phyloP scores from a whole-genome alignment of 2,888 invertebrate species.

The Polyploca ridens region DNA sequence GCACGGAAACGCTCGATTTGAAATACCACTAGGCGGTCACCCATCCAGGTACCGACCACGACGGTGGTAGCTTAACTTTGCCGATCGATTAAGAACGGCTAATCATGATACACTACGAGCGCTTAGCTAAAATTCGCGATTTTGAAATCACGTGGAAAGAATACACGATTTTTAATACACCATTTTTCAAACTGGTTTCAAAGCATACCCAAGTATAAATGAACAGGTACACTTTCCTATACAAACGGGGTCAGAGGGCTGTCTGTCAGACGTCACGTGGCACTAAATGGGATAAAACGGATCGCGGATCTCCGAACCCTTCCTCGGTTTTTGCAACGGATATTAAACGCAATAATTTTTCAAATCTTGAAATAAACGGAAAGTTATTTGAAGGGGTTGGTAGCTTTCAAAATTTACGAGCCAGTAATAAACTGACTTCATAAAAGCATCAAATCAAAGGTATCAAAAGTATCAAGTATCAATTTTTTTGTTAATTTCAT shows the following conservation, averaged over 20 bases:
- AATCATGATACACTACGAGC: too few species aligned
- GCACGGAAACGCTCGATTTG: too few species aligned
- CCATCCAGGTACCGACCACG: too few species aligned
- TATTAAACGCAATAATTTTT: not conserved
- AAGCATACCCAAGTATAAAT: constrained; percentile 31
- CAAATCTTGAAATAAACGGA: not conserved
- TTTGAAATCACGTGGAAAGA: not conserved
- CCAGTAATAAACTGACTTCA: not conserved
- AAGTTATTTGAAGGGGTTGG: not conserved
- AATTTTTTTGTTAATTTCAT: too few species aligned
- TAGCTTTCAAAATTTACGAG: not conserved
- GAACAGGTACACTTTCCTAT: constrained; percentile 52
- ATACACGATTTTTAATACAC: not conserved
- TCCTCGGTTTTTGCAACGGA: constrained; percentile 10
- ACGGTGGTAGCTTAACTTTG: too few species aligned
- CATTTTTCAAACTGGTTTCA: not conserved
- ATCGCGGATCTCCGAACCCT: constrained; percentile 8
- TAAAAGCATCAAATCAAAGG: not conserved
- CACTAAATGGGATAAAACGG: constrained; percentile 30
- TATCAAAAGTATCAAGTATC: too few species aligned
- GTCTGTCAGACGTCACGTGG: constrained; percentile 28
- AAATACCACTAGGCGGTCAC: too few species aligned
- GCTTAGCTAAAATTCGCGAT: too few species aligned
- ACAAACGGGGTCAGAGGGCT: constrained; percentile 37
- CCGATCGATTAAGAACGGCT: too few species aligned